Evolutionary conservation across 2,797 vertebrate species (phyloP).

Genomic region (Smutsia temminckii): DNA sequence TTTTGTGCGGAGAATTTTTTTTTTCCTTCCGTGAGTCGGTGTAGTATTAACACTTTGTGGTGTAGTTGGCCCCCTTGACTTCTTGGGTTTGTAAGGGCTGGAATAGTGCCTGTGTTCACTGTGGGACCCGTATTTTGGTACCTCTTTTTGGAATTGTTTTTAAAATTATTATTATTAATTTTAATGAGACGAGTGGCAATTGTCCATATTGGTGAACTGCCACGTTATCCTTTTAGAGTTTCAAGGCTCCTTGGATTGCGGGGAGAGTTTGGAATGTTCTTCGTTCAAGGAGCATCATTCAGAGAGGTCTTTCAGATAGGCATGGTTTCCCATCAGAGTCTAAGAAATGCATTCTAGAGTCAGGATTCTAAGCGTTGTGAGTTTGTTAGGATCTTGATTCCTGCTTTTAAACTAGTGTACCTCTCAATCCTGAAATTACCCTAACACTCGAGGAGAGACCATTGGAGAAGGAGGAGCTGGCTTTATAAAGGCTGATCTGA

Average conservation of each 20-base stretch:
- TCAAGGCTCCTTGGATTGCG: neutral
- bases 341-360: slow-evolving; percentile 25
- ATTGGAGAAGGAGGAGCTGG: neutral
- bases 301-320: neutral
- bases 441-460: neutral
- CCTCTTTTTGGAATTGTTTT: neutral
- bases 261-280: slow-evolving; percentile 45
- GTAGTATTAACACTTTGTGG: neutral
- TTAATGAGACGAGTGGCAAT: neutral
- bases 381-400: neutral
- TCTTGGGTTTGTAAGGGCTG: slow-evolving; percentile 2
- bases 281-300: neutral
- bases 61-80: slow-evolving; percentile 13
- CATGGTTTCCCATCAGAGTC: slow-evolving; percentile 11
- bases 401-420: neutral
- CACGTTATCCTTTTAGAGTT: slow-evolving; percentile 6
- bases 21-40: neutral
- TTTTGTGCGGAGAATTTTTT: slow-evolving; percentile 13
- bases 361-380: neutral
- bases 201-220: neutral
- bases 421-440: slow-evolving; percentile 15
- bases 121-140: neutral
- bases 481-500: neutral
- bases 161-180: neutral
- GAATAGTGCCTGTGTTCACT: neutral